Conservation (phyloP, 37 sponge, comb jelly and placozoan species). For the Ianthella basta region DNA sequence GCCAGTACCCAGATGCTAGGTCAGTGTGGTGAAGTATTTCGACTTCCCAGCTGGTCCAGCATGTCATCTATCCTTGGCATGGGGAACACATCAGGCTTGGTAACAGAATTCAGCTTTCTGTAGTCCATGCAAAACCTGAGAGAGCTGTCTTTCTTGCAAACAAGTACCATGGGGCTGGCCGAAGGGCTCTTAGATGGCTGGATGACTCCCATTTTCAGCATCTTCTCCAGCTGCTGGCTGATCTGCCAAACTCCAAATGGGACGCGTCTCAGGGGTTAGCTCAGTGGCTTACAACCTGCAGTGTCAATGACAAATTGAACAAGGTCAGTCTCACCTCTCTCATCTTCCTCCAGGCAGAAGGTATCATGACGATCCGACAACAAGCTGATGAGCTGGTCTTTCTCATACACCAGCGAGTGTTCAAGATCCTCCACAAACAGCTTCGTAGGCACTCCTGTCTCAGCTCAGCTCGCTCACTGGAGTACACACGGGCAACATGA, state of each 20-base stretch:
- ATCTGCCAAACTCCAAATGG: conserved; percentile 61
- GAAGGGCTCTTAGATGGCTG: conserved; percentile 56
- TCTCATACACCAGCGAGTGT: no score
- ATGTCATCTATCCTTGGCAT: conserved; percentile 63
- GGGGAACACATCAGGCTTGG: conserved; percentile 59
- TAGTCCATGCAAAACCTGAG: conserved; percentile 63
- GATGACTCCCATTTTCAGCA: conserved; percentile 60
- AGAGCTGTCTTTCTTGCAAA: conserved; percentile 60
- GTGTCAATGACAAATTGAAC: conserved; percentile 61
- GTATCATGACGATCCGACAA: conserved; percentile 24
- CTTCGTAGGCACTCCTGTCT: no score
- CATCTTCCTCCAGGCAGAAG: conserved; percentile 39
- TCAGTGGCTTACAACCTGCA: conserved; percentile 25
- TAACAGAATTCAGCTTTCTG: conserved; percentile 52
- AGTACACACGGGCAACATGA: no score
- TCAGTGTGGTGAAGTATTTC: conserved; percentile 49
- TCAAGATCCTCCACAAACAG: no score
- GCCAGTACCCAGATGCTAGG: conserved; percentile 73
- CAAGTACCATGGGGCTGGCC: conserved; percentile 71
- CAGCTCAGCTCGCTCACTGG: no score
- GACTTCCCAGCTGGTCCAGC: conserved; percentile 65
- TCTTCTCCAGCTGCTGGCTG: conserved; percentile 47
- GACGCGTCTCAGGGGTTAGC: conserved; percentile 30
- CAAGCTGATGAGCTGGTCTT: no score
- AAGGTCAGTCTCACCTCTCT: conserved; percentile 50